phyloP scores from a whole-genome alignment of 1,140 invertebrate species.

The Chrysomallon squamiferum region DNA sequence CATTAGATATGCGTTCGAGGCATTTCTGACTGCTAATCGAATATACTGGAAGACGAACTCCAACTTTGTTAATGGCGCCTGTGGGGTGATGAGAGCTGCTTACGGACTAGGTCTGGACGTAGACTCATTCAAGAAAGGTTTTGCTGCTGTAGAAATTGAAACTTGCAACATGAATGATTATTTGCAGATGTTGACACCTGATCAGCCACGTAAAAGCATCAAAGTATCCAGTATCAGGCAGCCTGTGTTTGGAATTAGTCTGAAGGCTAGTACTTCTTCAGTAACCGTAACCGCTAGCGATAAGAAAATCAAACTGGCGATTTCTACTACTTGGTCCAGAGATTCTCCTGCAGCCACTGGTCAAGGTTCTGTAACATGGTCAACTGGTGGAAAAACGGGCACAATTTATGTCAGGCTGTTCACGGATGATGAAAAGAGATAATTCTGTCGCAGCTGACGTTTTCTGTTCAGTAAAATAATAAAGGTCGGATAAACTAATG shows the following conservation, averaged over 20 bases:
- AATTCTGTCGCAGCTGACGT: no score
- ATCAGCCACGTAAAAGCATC: conserved; percentile 5
- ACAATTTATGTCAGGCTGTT: background rate
- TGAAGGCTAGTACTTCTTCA: background rate
- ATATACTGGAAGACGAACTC: conserved; percentile 34
- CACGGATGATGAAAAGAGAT: no score
- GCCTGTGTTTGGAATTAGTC: background rate
- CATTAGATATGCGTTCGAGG: conserved; percentile 23
- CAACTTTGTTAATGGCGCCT: conserved; percentile 25
- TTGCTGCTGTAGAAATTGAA: conserved; percentile 23
- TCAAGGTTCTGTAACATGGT: background rate
- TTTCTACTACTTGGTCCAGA: background rate
- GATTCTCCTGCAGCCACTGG: background rate
- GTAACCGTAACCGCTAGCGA: background rate
- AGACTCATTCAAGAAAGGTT: conserved; percentile 4
- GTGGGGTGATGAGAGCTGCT: conserved; percentile 34
- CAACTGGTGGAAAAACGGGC: background rate
- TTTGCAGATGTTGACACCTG: conserved; percentile 7
- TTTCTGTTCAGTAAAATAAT: no score
- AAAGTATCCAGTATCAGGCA: conserved; percentile 4
- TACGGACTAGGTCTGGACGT: conserved; percentile 30
- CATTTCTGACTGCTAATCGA: conserved; percentile 35
- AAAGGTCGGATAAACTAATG: no score
- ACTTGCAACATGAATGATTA: conserved; percentile 18
- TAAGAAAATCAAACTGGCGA: background rate